These are phyloP conservation scores for Leptothorax acervorum DNA, from an alignment of 2,888 invertebrate species.

Conservation along the genomic window DNA sequence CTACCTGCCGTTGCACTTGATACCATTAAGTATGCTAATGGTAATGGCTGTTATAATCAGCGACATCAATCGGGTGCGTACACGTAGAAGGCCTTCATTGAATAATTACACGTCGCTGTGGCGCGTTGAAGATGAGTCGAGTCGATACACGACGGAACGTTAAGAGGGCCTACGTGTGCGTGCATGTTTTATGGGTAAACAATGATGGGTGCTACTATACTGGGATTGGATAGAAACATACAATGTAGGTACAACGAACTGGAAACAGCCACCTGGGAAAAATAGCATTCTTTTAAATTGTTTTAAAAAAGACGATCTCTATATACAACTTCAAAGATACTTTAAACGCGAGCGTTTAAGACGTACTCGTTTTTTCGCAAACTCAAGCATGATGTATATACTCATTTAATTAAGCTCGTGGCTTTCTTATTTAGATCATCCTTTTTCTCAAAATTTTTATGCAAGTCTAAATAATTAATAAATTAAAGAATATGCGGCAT, in stretches of 20 bases:
- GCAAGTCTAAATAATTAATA: not conserved
- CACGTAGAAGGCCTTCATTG: conserved; percentile 78
- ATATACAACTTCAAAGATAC: not conserved
- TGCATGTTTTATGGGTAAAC: conserved; percentile 64
- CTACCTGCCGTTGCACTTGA: conserved; percentile 74
- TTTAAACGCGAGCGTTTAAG: not conserved
- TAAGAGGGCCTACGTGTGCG: conserved; percentile 65
- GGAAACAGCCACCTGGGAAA: not conserved
- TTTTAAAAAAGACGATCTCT: not conserved
- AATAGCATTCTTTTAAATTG: not conserved
- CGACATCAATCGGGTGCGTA: conserved; percentile 81
- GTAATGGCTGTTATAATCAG: conserved; percentile 82
- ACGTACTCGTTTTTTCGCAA: not conserved
- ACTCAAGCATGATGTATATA: not conserved
- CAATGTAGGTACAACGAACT: not conserved
- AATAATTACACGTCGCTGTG: conserved; percentile 81
- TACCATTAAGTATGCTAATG: conserved; percentile 81
- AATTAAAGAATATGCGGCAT: not conserved
- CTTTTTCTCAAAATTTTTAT: not conserved
- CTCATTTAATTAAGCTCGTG: not conserved
- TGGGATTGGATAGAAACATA: conserved; percentile 4
- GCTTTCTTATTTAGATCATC: not conserved
- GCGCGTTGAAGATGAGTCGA: conserved; percentile 78
- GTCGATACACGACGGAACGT: conserved; percentile 79
- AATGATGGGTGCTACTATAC: conserved; percentile 40